These are phyloP conservation scores for Listronotus bonariensis DNA, from an alignment of 1,140 invertebrate genomes.

Conservation along the genomic window DNA sequence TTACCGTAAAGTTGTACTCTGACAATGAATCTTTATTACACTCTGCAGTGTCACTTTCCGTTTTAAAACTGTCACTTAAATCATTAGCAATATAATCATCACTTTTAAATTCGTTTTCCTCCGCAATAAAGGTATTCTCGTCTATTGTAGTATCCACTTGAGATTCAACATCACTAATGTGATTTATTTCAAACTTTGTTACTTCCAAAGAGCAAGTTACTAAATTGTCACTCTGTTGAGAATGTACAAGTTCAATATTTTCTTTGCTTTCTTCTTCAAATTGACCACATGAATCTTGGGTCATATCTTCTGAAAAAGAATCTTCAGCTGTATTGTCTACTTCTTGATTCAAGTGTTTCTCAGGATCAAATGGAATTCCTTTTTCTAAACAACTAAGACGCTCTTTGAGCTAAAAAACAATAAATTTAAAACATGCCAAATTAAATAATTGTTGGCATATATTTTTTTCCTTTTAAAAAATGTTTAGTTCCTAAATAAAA, in stretches of 20 bases:
- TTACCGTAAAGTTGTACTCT: constrained; percentile 45
- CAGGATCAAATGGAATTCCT: constrained; percentile 57
- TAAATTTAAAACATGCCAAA: neutral
- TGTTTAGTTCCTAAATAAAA: too few species aligned
- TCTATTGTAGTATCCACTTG: constrained; percentile 34
- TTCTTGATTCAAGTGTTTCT: constrained; percentile 29
- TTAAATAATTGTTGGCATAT: neutral
- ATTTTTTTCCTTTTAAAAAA: too few species aligned
- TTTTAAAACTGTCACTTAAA: constrained; percentile 41
- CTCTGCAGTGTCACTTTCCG: constrained; percentile 42
- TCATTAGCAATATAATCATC: constrained; percentile 34
- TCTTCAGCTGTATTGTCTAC: constrained; percentile 34
- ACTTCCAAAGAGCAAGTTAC: constrained; percentile 39
- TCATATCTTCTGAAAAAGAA: constrained; percentile 47
- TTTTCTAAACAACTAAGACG: constrained; percentile 63
- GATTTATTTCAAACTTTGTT: constrained; percentile 29
- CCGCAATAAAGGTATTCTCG: constrained; percentile 24
- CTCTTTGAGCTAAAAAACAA: constrained; percentile 60
- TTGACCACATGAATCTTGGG: constrained; percentile 45
- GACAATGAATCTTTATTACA: constrained; percentile 34
- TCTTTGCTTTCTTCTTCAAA: constrained; percentile 47
- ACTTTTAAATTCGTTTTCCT: constrained; percentile 37
- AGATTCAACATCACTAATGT: constrained; percentile 42
- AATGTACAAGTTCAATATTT: constrained; percentile 35
- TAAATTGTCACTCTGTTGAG: constrained; percentile 36